These are phyloP conservation scores for Petrocephalus sullivani DNA, from an alignment of 2,797 vertebrate species.

Conservation along the genomic window DNA sequence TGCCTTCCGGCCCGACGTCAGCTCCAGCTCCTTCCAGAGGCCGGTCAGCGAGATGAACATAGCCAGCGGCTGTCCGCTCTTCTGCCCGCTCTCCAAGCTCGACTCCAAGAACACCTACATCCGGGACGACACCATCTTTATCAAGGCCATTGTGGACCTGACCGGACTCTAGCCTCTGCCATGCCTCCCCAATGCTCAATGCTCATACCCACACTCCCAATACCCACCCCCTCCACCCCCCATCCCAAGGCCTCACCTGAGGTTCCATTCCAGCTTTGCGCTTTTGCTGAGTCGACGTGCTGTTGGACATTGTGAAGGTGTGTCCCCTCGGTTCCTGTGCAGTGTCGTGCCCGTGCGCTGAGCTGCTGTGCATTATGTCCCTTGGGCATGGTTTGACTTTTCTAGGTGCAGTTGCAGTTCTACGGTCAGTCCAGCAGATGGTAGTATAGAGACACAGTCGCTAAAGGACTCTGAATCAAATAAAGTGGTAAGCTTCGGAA, in stretches of 20 bases:
- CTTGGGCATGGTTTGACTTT: not conserved
- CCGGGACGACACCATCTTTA: conserved; percentile 90
- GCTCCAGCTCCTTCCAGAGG: conserved; percentile 90
- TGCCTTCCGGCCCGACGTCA: conserved; percentile 89
- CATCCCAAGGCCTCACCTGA: not conserved
- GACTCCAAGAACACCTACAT: conserved; percentile 89
- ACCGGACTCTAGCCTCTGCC: conserved; percentile 73
- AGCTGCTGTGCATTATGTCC: not conserved
- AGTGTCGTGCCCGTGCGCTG: not conserved
- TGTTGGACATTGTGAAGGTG: not conserved
- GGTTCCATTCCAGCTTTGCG: not conserved
- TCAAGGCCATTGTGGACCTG: conserved; percentile 95
- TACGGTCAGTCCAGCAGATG: conserved; percentile 29
- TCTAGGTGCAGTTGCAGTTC: conserved; percentile 21
- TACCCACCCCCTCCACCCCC: not conserved
- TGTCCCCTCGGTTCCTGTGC: not conserved
- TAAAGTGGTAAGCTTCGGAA: not conserved
- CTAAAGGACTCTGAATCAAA: not conserved
- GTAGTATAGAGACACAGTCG: conserved; percentile 10
- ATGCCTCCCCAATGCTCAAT: not conserved
- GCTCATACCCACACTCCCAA: not conserved
- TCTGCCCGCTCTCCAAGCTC: conserved; percentile 85
- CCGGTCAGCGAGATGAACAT: conserved; percentile 94
- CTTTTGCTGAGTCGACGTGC: conserved; percentile 4
- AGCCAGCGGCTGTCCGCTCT: conserved; percentile 92